Conservation (phyloP, 1,140 invertebrate genomes). For the Drosophila pseudoobscura region DNA sequence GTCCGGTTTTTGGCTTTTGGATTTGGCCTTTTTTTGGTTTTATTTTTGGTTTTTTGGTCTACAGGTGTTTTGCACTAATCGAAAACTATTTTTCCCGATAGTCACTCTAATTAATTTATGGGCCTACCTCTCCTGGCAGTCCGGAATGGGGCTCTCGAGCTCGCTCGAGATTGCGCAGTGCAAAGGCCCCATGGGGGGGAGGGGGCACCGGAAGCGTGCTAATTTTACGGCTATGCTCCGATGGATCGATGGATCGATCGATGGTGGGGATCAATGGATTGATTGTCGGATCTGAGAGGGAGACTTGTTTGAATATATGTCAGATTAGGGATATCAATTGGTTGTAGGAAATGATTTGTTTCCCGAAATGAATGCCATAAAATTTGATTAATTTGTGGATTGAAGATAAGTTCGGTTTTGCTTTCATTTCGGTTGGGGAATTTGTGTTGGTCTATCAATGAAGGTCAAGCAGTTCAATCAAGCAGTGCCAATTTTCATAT, state of each 20-base stretch:
- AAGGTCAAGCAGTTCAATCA: no score
- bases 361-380: no score
- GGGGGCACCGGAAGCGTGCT: conserved; percentile 9
- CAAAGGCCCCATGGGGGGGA: conserved; percentile 7
- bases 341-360: no score
- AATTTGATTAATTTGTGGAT: no score
- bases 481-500: no score
- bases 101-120: conserved; percentile 75
- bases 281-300: no score
- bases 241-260: background rate
- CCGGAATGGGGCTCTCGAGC: conserved; percentile 30
- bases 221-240: background rate
- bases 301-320: no score
- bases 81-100: conserved; percentile 61
- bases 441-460: no score
- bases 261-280: no score
- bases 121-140: conserved; percentile 45
- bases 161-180: conserved; percentile 4
- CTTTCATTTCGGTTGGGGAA: no score
- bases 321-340: no score
- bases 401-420: no score
- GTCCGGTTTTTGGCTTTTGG: conserved; percentile 45
- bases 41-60: conserved; percentile 44
- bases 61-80: conserved; percentile 82
- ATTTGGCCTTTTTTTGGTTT: background rate